Percentiles rank a stretch among this genome's conserved stretches.
phyloP scores from a whole-genome alignment of 2,797 vertebrate genomes.

The Prionace glauca region DNA sequence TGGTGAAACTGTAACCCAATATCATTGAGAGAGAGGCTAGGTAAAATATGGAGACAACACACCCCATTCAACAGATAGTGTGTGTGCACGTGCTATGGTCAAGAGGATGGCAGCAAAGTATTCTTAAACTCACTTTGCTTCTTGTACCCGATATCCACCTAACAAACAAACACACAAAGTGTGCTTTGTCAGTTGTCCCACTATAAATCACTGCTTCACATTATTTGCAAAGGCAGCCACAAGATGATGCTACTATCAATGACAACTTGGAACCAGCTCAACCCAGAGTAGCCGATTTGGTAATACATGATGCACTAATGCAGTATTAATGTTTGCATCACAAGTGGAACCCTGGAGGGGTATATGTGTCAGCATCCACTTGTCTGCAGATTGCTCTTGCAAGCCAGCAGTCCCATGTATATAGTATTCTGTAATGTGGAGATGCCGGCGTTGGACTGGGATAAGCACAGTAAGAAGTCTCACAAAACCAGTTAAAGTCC shows the following conservation, averaged over 20 bases:
- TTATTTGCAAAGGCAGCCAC: neutral
- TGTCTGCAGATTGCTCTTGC: neutral
- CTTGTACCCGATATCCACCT: neutral
- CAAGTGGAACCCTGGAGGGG: neutral
- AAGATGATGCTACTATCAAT: neutral
- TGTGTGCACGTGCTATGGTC: neutral
- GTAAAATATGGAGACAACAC: neutral
- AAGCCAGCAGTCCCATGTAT: neutral
- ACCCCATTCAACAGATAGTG: neutral
- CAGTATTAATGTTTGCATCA: neutral
- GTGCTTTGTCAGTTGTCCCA: neutral
- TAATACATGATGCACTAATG: neutral
- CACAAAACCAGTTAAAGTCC: too few species aligned
- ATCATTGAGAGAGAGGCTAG: neutral
- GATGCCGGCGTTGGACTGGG: too few species aligned
- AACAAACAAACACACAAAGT: neutral
- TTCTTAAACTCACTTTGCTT: neutral
- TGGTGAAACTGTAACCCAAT: neutral
- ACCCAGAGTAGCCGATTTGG: neutral
- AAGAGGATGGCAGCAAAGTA: neutral
- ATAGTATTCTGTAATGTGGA: neutral
- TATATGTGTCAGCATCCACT: neutral
- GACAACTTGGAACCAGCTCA: neutral
- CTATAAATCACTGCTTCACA: neutral
- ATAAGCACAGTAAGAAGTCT: too few species aligned